Conservation (phyloP, 2,113 vertebrate genomes). For the Chrysemys picta region DNA sequence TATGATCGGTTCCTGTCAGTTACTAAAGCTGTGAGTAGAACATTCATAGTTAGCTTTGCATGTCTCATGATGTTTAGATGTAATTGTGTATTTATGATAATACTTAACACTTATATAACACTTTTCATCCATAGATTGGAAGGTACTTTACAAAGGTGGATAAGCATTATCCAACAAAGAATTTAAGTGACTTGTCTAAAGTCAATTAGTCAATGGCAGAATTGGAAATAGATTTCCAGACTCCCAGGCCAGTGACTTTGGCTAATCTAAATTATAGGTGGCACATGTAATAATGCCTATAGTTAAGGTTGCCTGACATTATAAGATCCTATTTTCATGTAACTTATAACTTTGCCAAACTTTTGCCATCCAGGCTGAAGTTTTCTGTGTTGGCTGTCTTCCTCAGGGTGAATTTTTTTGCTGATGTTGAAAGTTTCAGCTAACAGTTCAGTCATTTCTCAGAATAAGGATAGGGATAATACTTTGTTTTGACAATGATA, state of each 20-base stretch:
- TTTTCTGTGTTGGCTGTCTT: not conserved
- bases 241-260: not conserved
- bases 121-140: not conserved
- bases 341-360: not conserved
- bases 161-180: not conserved
- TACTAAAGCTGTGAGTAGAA: slow-evolving; percentile 89
- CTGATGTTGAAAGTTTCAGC: not conserved
- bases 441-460: not conserved
- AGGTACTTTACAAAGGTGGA: not conserved
- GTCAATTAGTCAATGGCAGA: not conserved
- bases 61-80: not conserved
- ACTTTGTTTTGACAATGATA: not conserved
- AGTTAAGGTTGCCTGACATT: not conserved
- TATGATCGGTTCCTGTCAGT: slow-evolving; percentile 92
- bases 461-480: not conserved
- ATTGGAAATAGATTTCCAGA: not conserved
- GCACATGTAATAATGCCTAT: not conserved
- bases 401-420: not conserved
- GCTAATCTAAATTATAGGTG: not conserved
- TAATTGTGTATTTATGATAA: not conserved
- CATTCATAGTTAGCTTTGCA: not conserved
- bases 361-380: not conserved
- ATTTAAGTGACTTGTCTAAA: not conserved
- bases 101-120: not conserved
- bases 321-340: not conserved